A percentile compares a stretch with the other conserved stretches of the same genome.
phyloP scores from a whole-genome alignment of 2,888 invertebrate species.

The Aphodius sticticus region DNA sequence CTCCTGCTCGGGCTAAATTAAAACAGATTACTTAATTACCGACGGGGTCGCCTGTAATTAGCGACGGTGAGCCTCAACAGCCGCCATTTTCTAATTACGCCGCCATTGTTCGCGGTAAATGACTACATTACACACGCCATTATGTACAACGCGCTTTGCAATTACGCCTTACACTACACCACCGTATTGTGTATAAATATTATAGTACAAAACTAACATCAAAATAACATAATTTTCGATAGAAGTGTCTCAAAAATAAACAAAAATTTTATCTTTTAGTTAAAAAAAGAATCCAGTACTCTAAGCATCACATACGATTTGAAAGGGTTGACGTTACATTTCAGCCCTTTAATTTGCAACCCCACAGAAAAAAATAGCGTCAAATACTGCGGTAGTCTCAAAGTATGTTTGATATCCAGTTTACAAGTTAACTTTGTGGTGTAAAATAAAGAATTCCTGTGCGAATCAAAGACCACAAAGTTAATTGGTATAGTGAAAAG shows the following conservation, averaged over 20 bases:
- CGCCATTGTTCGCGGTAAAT: slow-evolving; percentile 45
- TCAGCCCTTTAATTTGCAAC: background rate
- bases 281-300: too few species aligned
- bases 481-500: slow-evolving; percentile 50
- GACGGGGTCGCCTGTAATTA: slow-evolving; percentile 47
- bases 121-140: slow-evolving; percentile 47
- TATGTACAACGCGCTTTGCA: slow-evolving; percentile 43
- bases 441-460: background rate
- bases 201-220: background rate
- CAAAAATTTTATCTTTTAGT: too few species aligned
- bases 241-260: too few species aligned
- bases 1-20: slow-evolving; percentile 34
- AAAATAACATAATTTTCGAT: too few species aligned
- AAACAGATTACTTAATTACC: slow-evolving; percentile 49
- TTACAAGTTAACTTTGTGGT: background rate
- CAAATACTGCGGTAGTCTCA: background rate
- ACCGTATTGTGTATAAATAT: background rate
- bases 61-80: slow-evolving; percentile 47
- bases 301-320: background rate
- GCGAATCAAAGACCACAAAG: slow-evolving; percentile 39
- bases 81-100: slow-evolving; percentile 51
- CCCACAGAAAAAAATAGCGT: background rate
- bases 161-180: slow-evolving; percentile 40
- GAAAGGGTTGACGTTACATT: background rate
- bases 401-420: background rate